These are phyloP conservation scores for Monodelphis domestica DNA, from an alignment of 2,797 vertebrate species.

Conservation along the genomic window DNA sequence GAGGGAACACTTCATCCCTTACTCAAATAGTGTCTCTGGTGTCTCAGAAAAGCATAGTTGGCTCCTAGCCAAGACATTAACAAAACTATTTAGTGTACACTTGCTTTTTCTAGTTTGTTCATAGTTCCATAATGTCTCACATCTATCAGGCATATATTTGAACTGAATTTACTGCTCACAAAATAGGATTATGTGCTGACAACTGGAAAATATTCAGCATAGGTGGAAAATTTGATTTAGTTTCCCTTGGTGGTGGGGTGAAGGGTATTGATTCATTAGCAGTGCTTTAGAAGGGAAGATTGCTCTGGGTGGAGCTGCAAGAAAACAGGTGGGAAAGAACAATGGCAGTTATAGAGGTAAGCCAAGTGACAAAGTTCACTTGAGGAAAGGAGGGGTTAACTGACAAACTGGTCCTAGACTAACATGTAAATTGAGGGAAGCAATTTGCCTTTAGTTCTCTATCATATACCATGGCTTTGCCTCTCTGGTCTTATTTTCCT, in stretches of 20 bases:
- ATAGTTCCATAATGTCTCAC: background rate
- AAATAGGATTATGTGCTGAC: background rate
- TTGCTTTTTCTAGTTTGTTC: background rate
- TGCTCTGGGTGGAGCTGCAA: constrained; percentile 45
- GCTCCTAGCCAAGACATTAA: background rate
- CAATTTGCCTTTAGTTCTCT: background rate
- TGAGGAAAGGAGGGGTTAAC: constrained; percentile 3
- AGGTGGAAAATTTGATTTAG: background rate
- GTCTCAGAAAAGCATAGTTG: background rate
- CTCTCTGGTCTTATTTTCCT: background rate
- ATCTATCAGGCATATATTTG: background rate
- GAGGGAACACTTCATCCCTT: background rate
- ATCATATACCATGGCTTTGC: background rate
- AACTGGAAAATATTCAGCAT: background rate
- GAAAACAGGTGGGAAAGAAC: constrained; percentile 42
- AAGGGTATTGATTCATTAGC: background rate
- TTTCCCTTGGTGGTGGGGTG: background rate
- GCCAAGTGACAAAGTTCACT: background rate
- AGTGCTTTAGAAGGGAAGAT: constrained; percentile 16
- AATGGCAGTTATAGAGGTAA: background rate
- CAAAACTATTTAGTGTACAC: background rate
- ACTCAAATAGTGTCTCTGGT: background rate
- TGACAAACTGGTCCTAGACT: background rate
- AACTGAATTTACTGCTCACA: background rate
- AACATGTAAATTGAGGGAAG: background rate